A percentile compares a stretch with the other conserved stretches of the same genome.
Evolutionary conservation across 2,113 vertebrate species (phyloP).

Genomic region (Rissa tridactyla): DNA sequence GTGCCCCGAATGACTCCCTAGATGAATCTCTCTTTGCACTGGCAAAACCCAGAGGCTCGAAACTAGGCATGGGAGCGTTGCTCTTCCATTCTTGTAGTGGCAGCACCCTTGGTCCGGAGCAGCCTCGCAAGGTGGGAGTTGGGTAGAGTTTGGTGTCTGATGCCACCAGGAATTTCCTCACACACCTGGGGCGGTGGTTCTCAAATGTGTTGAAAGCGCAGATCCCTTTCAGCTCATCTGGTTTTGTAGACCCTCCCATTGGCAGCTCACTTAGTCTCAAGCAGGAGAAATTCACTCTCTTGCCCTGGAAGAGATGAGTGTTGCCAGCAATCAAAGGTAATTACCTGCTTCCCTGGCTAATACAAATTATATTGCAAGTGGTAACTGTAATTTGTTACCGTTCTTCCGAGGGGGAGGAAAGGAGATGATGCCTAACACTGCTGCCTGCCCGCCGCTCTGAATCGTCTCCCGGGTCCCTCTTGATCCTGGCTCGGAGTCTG

Average conservation of each 20-base stretch:
- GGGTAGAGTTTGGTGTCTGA: background rate
- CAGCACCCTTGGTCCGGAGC: background rate
- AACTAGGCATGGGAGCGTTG: background rate
- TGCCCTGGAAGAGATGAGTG: background rate
- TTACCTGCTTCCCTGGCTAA: background rate
- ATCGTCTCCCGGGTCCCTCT: background rate
- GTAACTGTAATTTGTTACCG: background rate
- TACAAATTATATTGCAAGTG: background rate
- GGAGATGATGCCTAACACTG: background rate
- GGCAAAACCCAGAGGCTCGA: background rate
- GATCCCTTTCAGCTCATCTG: background rate
- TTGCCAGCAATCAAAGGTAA: background rate
- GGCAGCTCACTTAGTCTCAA: background rate
- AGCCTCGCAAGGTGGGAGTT: rapidly evolving
- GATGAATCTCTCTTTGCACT: background rate
- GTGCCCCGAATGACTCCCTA: background rate
- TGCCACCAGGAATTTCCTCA: background rate
- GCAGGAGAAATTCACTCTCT: background rate
- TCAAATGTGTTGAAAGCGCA: background rate
- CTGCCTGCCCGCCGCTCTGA: background rate
- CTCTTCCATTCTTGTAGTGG: background rate
- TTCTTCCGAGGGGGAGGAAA: background rate
- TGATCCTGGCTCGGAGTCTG: background rate
- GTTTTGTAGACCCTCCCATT: background rate
- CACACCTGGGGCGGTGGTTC: rapidly evolving